phyloP scores from a whole-genome alignment of 2,888 invertebrate genomes.

The Empis livida region DNA sequence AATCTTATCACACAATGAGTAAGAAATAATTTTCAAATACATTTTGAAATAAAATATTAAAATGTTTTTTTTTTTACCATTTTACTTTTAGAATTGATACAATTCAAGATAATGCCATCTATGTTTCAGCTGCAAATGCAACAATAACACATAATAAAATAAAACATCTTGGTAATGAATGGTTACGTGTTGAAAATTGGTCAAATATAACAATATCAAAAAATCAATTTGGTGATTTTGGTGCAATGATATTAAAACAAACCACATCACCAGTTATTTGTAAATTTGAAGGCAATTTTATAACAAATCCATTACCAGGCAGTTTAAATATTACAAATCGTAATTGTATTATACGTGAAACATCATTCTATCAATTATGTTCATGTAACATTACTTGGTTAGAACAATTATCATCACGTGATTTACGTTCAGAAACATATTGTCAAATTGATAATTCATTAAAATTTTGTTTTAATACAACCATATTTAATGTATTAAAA shows the following conservation, averaged over 20 bases:
- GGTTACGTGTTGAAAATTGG: slow-evolving; percentile 28
- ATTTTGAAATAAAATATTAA: too few species aligned
- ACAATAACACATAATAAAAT: slow-evolving; percentile 27
- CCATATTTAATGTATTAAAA: slow-evolving; percentile 23
- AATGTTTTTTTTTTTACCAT: too few species aligned
- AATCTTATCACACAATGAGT: slow-evolving; percentile 27
- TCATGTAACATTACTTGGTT: slow-evolving; percentile 27
- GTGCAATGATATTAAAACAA: slow-evolving; percentile 22
- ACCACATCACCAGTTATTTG: slow-evolving; percentile 19
- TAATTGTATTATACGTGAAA: slow-evolving; percentile 25
- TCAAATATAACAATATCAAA: slow-evolving; percentile 23
- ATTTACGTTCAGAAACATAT: slow-evolving; percentile 28
- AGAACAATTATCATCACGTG: slow-evolving; percentile 21
- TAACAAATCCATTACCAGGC: slow-evolving; percentile 22
- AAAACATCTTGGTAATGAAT: slow-evolving; percentile 21
- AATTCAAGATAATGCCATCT: slow-evolving; percentile 28
- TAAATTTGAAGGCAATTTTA: slow-evolving; percentile 26
- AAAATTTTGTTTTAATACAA: slow-evolving; percentile 26
- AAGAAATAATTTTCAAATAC: too few species aligned
- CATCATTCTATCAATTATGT: slow-evolving; percentile 24
- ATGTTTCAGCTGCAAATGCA: slow-evolving; percentile 23
- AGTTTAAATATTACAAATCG: slow-evolving; percentile 28
- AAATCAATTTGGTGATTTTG: slow-evolving; percentile 27
- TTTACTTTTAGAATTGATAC: slow-evolving; percentile 28
- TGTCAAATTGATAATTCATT: slow-evolving; percentile 23